Base-by-base conservation (phyloP, 30 jellyfish, hydroid and myxozoan species). In the Sanderia malayensis region DNA sequence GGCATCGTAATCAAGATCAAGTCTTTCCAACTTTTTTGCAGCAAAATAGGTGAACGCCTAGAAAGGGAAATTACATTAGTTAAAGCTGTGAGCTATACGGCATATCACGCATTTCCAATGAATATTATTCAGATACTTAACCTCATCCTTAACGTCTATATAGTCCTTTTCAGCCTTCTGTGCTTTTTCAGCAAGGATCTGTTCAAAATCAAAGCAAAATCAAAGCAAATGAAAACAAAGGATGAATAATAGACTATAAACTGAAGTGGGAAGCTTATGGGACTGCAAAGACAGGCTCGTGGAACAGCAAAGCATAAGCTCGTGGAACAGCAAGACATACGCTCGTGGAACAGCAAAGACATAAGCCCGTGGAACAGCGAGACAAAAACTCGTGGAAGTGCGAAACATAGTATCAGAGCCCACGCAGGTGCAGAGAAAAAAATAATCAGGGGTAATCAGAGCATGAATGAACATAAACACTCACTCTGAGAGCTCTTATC, bases 111-210 rank as follows among this genome's bases (percentile, higher is more conserved):
- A n/a, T n/a, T n/a, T n/a, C n/a, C n/a, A n/a, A n/a, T n/a, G n/a
- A n/a, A n/a, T n/a, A n/a, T n/a, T n/a, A n/a, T n/a, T n/a, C n/a
- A n/a, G n/a, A n/a, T n/a, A n/a, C n/a, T n/a, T n/a, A n/a, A n/a
- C n/a, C n/a, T n/a, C n/a, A 77, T 77, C 79, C 19, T 52, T 68
- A 27, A 31, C 37, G 26, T 85, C 92, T 4, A 27, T 46, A 49
- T 53, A 85, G 24, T 30, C 53, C 27, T 53, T 26, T 33, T 85
- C 87, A 9, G 84, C 92, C 19, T 61, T 72, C 59, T 76, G 87
- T 0, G 96, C 96, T 78, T 70, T 84, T 29, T 69, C 79, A 1
- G 96, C 96, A 29, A 85, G 77, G 32, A 2, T 85, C 96, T 85
- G 32, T 10, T 20, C 46, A 45, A 47, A 37, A 13, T 13, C 10